These are phyloP conservation scores for Anthophora plumipes DNA, from an alignment of 2,888 invertebrate species.

Conservation along the genomic window DNA sequence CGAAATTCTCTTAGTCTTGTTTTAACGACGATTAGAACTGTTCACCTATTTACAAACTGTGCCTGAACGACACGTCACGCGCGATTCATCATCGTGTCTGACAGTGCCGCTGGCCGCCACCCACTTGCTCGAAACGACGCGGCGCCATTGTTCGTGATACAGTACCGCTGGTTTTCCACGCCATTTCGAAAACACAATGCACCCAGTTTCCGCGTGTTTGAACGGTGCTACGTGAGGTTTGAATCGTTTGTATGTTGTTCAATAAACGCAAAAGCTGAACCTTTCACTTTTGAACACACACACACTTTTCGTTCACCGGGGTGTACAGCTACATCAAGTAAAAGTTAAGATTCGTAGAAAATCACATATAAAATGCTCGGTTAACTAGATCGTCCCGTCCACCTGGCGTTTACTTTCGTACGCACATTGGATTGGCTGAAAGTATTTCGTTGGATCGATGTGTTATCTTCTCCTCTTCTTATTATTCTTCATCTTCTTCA, in stretches of 20 bases:
- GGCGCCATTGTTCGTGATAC: conserved; percentile 58
- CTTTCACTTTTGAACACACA: conserved; percentile 14
- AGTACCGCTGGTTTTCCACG: conserved; percentile 59
- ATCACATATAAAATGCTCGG: conserved; percentile 75
- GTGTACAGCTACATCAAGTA: conserved; percentile 50
- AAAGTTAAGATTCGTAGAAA: conserved; percentile 75
- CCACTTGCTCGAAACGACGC: conserved; percentile 62
- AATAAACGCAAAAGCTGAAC: conserved; percentile 58
- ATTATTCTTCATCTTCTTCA: neutral
- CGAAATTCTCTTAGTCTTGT: conserved; percentile 18
- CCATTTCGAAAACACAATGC: conserved; percentile 77
- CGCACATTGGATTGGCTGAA: conserved; percentile 19
- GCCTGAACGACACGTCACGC: conserved; percentile 35
- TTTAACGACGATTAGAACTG: conserved; percentile 37
- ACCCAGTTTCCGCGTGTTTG: conserved; percentile 40
- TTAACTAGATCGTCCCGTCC: conserved; percentile 51
- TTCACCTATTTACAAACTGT: conserved; percentile 54
- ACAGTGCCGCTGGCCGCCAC: conserved; percentile 27
- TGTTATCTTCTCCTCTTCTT: neutral
- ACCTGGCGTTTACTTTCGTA: conserved; percentile 7
- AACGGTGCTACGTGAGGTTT: conserved; percentile 44
- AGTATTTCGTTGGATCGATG: conserved; percentile 14
- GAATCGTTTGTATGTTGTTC: conserved; percentile 69
- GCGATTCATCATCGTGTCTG: conserved; percentile 43
- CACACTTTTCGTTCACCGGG: conserved; percentile 12